Conservation (phyloP, 2,113 vertebrate species). For the Nothocercus julius region DNA sequence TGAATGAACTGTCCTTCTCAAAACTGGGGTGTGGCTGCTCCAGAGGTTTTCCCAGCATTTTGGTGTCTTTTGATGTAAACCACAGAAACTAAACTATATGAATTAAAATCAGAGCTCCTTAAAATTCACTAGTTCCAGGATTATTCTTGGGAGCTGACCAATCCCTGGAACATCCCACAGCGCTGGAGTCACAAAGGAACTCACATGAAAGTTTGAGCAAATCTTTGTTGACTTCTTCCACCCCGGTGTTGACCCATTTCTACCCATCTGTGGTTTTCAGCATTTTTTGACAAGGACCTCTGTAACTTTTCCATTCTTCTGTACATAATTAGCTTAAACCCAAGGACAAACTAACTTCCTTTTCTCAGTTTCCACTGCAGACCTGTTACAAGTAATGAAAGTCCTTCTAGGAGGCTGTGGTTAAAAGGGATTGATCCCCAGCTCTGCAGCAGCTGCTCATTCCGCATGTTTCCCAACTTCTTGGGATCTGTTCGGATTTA, state of each 20-base stretch:
- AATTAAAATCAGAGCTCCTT: slow-evolving; percentile 65
- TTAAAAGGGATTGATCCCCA: neutral
- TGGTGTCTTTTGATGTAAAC: slow-evolving; percentile 71
- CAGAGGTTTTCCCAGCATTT: slow-evolving; percentile 69
- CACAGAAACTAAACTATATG: slow-evolving; percentile 63
- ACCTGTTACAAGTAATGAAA: neutral
- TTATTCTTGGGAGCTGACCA: slow-evolving; percentile 58
- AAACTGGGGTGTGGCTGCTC: slow-evolving; percentile 60
- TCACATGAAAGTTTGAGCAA: slow-evolving; percentile 50
- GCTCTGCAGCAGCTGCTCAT: neutral
- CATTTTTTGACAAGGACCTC: neutral
- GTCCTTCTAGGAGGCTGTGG: neutral
- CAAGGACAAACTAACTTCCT: neutral
- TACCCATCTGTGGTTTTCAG: neutral
- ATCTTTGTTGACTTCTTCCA: slow-evolving; percentile 61
- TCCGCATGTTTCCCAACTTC: neutral
- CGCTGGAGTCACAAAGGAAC: slow-evolving; percentile 61
- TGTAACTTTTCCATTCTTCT: neutral
- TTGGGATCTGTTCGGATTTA: neutral
- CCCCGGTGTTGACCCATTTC: slow-evolving; percentile 34
- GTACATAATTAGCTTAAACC: neutral
- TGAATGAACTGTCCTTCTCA: slow-evolving; percentile 59
- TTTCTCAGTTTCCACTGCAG: neutral
- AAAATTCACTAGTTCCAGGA: slow-evolving; percentile 64
- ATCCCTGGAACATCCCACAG: slow-evolving; percentile 49